phyloP scores from a whole-genome alignment of 2,888 invertebrate genomes.

The Rhodophaea formosa region DNA sequence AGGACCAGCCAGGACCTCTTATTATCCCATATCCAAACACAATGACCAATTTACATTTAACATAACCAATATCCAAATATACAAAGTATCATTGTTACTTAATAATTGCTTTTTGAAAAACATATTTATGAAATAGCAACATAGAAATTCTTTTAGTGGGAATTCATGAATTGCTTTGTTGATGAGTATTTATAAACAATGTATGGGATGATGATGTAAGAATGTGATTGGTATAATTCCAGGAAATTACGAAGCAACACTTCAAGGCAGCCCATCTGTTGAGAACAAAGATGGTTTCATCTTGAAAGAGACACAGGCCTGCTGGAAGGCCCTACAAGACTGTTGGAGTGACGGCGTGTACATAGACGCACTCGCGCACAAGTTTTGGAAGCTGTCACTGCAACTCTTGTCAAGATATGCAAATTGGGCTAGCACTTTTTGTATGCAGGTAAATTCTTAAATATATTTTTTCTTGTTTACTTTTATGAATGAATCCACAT shows the following conservation, averaged over 20 bases:
- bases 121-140: neutral
- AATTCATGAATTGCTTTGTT: neutral
- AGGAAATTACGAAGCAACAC: conserved; percentile 68
- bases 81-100: too few species aligned
- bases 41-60: too few species aligned
- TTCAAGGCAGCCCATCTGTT: conserved; percentile 53
- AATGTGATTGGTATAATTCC: conserved; percentile 25
- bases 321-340: conserved; percentile 70
- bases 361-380: conserved; percentile 88
- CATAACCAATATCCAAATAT: too few species aligned
- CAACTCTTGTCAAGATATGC: conserved; percentile 91
- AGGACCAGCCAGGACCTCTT: too few species aligned
- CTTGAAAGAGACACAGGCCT: conserved; percentile 69
- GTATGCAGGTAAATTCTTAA: conserved; percentile 56
- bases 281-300: conserved; percentile 62
- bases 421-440: conserved; percentile 83
- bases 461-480: neutral
- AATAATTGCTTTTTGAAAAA: neutral
- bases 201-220: neutral
- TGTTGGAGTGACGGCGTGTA: conserved; percentile 92
- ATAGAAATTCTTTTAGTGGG: neutral
- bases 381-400: conserved; percentile 94
- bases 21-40: too few species aligned
- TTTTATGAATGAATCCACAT: too few species aligned
- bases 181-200: too few species aligned